Percentiles rank a stretch among this genome's conserved stretches.
phyloP scores from a whole-genome alignment of 2,797 vertebrate species.

The Enteromius fasciolatus region DNA sequence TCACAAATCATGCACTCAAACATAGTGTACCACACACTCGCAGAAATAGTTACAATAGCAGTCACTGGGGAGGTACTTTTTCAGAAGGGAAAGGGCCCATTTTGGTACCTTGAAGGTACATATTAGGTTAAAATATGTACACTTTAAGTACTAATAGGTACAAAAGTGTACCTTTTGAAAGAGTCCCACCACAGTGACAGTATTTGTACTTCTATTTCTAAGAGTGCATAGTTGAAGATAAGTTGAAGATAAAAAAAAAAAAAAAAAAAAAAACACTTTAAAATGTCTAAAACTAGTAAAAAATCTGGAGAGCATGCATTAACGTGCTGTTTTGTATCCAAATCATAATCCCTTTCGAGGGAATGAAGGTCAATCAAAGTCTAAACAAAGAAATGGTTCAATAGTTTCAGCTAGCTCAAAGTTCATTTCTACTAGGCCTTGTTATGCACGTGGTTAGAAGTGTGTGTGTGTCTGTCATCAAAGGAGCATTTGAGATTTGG shows the following conservation, averaged over 20 bases:
- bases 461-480: background rate
- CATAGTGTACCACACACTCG: background rate
- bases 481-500: slow-evolving; percentile 27
- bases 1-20: slow-evolving; percentile 9
- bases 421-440: background rate
- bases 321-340: background rate
- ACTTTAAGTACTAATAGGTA: too few relatives aligned
- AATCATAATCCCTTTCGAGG: background rate
- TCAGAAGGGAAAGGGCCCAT: too few relatives aligned
- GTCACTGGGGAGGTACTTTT: too few relatives aligned
- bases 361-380: slow-evolving; percentile 7
- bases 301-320: background rate
- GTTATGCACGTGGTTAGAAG: background rate
- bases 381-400: background rate
- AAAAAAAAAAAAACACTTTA: too few relatives aligned
- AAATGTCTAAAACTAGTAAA: background rate
- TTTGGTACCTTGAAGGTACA: too few relatives aligned
- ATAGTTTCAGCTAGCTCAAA: slow-evolving; percentile 18
- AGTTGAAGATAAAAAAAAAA: too few relatives aligned
- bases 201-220: too few relatives aligned
- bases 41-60: too few relatives aligned
- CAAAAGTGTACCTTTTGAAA: too few relatives aligned
- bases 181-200: too few relatives aligned
- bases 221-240: background rate
- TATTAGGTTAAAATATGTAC: too few relatives aligned